Base-by-base conservation (phyloP, 2,888 invertebrate genomes). In the Leptopilina myrica region DNA sequence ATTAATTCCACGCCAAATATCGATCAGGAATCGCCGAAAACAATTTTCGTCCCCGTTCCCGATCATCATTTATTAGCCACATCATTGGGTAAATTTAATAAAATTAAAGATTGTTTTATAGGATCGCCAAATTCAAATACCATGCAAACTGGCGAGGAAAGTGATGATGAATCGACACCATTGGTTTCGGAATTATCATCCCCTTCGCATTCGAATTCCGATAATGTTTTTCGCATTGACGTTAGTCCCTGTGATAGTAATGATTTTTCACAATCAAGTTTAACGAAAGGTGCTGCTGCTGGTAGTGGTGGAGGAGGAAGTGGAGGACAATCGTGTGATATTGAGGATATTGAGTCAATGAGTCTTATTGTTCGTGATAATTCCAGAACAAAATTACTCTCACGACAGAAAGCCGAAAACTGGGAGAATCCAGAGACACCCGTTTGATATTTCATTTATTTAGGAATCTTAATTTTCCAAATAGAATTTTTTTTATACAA, bases 161-260 rank as follows among this genome's bases (percentile, higher is more conserved):
- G 94, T 89, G 95, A 95, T 88, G 95, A 95, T 89, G 96, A 96
- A 88, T 94, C 94, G 84, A 95, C 95, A 2, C 95, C 95, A 79
- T 92, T 95, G 80, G 95, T 95, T 8, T 93, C 93, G 9, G 92
- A 92, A 81, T 86, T 92, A 78, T 90, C 92, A 6, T 92, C 92
- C 0, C 92, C 92, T 1, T 87, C 89, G 3, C 88, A 88, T 65
- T 89, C 90, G 0, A 86, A 87, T 5, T 88, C 88, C 0, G 90
- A 90, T 43, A 87, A 86, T 15, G 88, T 88, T 14, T 89, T 90
- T 56, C 85, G 80, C 20, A 85, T 87, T 26, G 86, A 85, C 8
- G 81, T 80, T 20, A 87, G 86, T 64, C 86, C 87, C 11, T 86
- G 85, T 3, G 87, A 86, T 12, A 89, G 85, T 77, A 88, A 87